Evolutionary conservation across 2,797 vertebrate genomes (phyloP).

Genomic region (Pangasius macronema): DNA sequence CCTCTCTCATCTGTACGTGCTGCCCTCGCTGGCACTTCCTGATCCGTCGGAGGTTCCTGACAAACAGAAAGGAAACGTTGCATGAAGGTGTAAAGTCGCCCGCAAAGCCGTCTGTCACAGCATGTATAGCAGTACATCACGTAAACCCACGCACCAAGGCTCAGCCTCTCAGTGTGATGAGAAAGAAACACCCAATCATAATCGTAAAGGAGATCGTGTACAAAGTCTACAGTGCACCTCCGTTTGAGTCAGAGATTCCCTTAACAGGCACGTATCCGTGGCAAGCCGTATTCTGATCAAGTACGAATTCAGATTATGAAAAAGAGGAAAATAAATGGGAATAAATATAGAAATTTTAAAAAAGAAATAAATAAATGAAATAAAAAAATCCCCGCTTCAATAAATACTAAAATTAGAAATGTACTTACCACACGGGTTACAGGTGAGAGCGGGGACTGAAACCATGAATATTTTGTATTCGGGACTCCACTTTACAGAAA

Average conservation of each 20-base stretch:
- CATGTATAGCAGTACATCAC: conserved; percentile 39
- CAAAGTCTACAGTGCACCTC: conserved; percentile 74
- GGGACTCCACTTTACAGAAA: conserved; percentile 79
- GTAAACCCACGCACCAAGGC: conserved; percentile 55
- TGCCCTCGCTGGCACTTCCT: conserved; percentile 94
- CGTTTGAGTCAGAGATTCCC: conserved; percentile 60
- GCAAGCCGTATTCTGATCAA: conserved; percentile 56
- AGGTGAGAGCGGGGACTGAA: conserved; percentile 77
- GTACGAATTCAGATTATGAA: conserved; percentile 60
- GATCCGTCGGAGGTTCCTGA: conserved; percentile 91
- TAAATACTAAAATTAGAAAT: conserved; percentile 77
- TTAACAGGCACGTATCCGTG: conserved; percentile 59
- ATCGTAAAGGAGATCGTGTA: conserved; percentile 37
- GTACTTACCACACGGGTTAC: conserved; percentile 79
- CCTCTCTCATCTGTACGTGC: conserved; percentile 88
- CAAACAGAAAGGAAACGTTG: conserved; percentile 45
- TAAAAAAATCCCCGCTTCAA: conserved; percentile 73
- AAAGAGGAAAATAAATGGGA: conserved; percentile 51
- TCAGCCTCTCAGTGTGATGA: conserved; percentile 70
- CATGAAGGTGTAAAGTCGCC: conserved; percentile 1
- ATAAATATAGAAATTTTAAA: not conserved
- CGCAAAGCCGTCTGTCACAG: conserved; percentile 5
- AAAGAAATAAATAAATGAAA: conserved; percentile 55
- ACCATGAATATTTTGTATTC: conserved; percentile 80
- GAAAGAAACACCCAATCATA: conserved; percentile 53